Conservation (phyloP, 1,140 invertebrate genomes). For the Euwallacea similis region DNA sequence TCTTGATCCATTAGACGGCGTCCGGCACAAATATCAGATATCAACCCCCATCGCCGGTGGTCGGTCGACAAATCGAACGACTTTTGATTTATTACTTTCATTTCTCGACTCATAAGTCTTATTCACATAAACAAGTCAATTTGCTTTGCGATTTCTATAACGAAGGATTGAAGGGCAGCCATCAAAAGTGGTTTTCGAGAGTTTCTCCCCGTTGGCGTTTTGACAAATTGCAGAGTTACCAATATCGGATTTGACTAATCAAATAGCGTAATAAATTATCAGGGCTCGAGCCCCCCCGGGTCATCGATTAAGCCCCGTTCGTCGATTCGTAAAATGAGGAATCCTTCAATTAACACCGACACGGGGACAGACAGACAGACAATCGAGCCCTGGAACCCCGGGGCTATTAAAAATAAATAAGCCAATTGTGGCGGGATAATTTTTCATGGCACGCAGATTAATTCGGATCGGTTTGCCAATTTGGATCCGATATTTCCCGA, state of each 20-base stretch:
- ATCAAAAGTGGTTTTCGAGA: no score
- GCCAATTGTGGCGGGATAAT: constrained; percentile 34
- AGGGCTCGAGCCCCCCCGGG: constrained; percentile 7
- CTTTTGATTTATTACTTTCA: constrained; percentile 50
- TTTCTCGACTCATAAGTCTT: constrained; percentile 43
- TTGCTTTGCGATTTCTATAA: constrained; percentile 11
- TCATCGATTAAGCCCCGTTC: constrained; percentile 30
- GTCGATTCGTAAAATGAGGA: constrained; percentile 37
- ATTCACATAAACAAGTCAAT: constrained; percentile 45
- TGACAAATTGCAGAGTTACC: constrained; percentile 24
- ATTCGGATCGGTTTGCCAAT: constrained; percentile 35
- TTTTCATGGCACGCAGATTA: constrained; percentile 31
- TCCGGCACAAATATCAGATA: constrained; percentile 49
- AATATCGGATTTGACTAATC: constrained; percentile 35
- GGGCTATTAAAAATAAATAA: constrained; percentile 37
- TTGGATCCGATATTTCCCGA: constrained; percentile 28
- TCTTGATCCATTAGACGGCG: constrained; percentile 49
- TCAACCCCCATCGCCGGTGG: constrained; percentile 34
- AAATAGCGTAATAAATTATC: constrained; percentile 38
- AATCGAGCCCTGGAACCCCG: constrained; percentile 5
- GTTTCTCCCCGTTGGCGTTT: constrained; percentile 11
- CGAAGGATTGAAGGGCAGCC: neutral
- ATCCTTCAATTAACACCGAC: constrained; percentile 36
- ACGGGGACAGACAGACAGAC: constrained; percentile 33
- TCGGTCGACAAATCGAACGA: constrained; percentile 48